These are phyloP conservation scores for Tetrax tetrax DNA, from an alignment of 2,113 vertebrate genomes.

Conservation along the genomic window DNA sequence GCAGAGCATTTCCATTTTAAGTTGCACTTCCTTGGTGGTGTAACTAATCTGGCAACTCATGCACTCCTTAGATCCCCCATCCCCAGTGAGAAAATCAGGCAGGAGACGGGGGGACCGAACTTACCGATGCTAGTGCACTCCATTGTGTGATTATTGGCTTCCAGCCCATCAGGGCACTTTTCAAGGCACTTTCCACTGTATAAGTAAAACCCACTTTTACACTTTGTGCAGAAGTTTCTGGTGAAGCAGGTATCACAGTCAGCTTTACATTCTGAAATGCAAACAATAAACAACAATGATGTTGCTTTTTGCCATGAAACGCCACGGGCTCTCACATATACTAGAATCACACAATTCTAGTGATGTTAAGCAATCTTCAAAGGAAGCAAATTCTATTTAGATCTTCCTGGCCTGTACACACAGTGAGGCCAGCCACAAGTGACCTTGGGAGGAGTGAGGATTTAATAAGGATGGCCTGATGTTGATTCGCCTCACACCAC, in stretches of 20 bases:
- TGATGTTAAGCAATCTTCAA: neutral
- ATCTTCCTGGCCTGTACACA: neutral
- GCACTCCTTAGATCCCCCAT: neutral
- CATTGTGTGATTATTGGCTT: slow-evolving; percentile 88
- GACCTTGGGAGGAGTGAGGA: neutral
- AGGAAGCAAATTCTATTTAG: neutral
- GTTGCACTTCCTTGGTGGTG: neutral
- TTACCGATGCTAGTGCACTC: slow-evolving; percentile 91
- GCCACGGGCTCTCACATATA: neutral
- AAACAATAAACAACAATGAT: slow-evolving; percentile 31
- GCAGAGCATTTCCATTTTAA: neutral
- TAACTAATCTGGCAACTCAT: neutral
- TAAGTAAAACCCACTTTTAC: slow-evolving; percentile 94
- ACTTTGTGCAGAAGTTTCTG: slow-evolving; percentile 98
- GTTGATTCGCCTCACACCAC: neutral
- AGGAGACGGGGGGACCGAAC: neutral
- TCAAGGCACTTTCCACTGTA: slow-evolving; percentile 96
- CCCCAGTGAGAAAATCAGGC: neutral
- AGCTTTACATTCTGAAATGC: slow-evolving; percentile 92
- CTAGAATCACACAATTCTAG: neutral
- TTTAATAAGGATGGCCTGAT: neutral
- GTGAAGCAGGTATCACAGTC: slow-evolving; percentile 99
- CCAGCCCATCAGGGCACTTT: slow-evolving; percentile 90
- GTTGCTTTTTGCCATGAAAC: neutral
- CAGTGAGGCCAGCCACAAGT: neutral